These are phyloP conservation scores for Troilus luridus DNA, from an alignment of 2,888 invertebrate genomes.

Conservation along the genomic window DNA sequence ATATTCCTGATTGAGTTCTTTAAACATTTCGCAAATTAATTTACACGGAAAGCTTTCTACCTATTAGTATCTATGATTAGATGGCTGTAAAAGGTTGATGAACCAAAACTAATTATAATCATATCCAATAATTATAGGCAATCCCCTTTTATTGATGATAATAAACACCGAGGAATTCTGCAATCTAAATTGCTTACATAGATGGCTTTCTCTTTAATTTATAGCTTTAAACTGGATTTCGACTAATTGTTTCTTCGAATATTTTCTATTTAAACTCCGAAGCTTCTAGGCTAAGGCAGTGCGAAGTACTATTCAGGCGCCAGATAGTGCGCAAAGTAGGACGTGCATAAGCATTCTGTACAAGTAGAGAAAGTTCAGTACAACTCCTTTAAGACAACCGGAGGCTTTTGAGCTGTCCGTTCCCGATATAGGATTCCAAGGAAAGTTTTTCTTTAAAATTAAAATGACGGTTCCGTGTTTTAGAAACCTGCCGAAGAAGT, in stretches of 20 bases:
- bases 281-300: background rate
- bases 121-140: background rate
- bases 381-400: background rate
- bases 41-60: background rate
- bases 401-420: background rate
- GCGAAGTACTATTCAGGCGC: background rate
- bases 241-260: background rate
- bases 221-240: background rate
- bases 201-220: background rate
- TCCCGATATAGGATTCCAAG: background rate
- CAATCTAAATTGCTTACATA: background rate
- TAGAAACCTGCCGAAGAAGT: background rate
- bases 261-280: background rate
- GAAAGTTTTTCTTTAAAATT: background rate
- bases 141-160: background rate
- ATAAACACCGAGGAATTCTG: background rate
- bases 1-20: background rate
- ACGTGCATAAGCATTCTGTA: constrained; percentile 10
- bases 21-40: background rate
- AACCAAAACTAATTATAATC: background rate
- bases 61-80: background rate
- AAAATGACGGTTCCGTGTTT: background rate
- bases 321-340: background rate
- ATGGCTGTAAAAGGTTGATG: background rate
- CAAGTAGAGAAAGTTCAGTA: background rate